Conservation (phyloP, 2,797 vertebrate genomes). For the Malacoraja senta region DNA sequence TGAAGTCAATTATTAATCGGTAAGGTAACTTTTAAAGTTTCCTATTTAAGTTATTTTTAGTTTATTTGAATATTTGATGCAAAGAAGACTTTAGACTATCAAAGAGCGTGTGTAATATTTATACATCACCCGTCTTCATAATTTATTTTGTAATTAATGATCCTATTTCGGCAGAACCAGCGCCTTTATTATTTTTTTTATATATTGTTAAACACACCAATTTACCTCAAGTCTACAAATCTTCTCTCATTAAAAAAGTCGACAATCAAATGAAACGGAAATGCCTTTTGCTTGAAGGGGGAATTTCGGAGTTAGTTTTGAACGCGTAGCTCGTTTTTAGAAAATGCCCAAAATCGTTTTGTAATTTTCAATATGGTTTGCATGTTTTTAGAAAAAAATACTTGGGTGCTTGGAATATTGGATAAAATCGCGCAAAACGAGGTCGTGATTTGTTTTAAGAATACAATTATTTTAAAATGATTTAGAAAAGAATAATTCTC, state of each 20-base stretch:
- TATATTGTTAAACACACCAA: not conserved
- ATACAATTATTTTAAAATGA: too few relatives aligned
- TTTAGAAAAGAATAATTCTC: too few relatives aligned
- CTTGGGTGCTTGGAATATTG: too few relatives aligned
- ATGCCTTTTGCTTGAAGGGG: not conserved
- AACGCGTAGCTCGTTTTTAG: not conserved
- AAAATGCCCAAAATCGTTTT: too few relatives aligned
- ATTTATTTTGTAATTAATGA: not conserved
- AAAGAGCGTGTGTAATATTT: not conserved
- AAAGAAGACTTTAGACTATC: not conserved
- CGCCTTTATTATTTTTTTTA: not conserved
- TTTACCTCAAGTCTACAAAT: not conserved
- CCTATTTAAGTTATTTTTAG: not conserved
- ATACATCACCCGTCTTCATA: too few relatives aligned
- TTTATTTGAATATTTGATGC: not conserved
- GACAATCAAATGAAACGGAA: not conserved
- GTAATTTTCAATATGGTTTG: too few relatives aligned
- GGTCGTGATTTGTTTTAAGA: too few relatives aligned
- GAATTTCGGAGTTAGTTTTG: not conserved
- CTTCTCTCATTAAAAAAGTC: not conserved
- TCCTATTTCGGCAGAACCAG: not conserved
- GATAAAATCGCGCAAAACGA: too few relatives aligned
- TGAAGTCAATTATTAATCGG: not conserved
- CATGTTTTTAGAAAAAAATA: too few relatives aligned
- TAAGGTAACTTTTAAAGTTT: not conserved